Evolutionary conservation across 2,888 invertebrate genomes (phyloP).

Genomic region (Zele albiditarsus): DNA sequence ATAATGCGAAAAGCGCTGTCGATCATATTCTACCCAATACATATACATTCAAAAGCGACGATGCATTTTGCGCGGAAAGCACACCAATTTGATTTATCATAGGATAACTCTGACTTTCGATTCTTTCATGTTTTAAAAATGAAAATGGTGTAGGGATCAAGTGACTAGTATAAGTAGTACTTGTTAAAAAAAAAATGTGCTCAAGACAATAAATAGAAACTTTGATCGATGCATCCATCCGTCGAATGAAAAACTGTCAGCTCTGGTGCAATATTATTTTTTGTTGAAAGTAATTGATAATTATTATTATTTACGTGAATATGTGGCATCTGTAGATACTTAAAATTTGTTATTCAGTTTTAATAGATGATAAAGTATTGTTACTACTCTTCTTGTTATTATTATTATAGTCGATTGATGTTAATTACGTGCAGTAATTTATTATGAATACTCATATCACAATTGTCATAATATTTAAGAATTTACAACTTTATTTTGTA

Average conservation of each 20-base stretch:
- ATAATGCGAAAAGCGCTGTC: not conserved
- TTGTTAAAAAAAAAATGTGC: not conserved
- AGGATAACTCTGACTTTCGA: not conserved
- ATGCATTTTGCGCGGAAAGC: slow-evolving; percentile 22
- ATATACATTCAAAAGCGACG: slow-evolving; percentile 48
- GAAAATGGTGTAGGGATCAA: not conserved
- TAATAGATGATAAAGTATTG: not conserved
- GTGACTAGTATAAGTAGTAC: not conserved
- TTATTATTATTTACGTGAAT: not conserved
- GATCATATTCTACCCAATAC: slow-evolving; percentile 44
- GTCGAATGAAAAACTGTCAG: too few species aligned
- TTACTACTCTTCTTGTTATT: not conserved
- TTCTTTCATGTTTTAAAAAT: not conserved
- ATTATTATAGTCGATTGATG: not conserved
- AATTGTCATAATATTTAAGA: not conserved
- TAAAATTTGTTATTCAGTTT: not conserved
- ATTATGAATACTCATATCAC: not conserved
- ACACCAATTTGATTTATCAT: slow-evolving; percentile 38
- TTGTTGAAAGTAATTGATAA: not conserved
- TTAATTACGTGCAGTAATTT: not conserved
- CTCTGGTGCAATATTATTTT: not conserved
- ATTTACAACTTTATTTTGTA: not conserved
- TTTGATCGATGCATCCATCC: not conserved
- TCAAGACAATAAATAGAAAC: not conserved
- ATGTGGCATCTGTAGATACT: not conserved